Percentiles rank a stretch among this genome's conserved stretches.
phyloP scores from a whole-genome alignment of 2,797 vertebrate species.

The Ctenochaetus hawaiiensis region DNA sequence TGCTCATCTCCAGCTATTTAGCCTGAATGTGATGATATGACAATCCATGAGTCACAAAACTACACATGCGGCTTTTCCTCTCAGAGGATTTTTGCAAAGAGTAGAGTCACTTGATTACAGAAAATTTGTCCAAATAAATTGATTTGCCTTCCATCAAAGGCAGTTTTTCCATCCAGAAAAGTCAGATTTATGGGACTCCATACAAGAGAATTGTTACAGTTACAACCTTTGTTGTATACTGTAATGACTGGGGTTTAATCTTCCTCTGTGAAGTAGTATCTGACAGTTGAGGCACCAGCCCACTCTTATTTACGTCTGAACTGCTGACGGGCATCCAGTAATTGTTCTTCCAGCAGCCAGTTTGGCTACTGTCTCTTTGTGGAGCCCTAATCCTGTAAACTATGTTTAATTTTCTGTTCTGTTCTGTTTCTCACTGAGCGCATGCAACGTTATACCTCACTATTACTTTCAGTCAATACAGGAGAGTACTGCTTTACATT shows the following conservation, averaged over 20 bases:
- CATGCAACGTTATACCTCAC: slow-evolving; percentile 10
- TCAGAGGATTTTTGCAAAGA: slow-evolving; percentile 16
- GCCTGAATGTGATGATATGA: slow-evolving; percentile 4
- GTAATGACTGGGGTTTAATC: slow-evolving; percentile 30
- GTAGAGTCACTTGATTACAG: neutral
- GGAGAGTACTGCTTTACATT: slow-evolving; percentile 37
- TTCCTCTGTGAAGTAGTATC: slow-evolving; percentile 54
- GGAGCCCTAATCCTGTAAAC: slow-evolving; percentile 49
- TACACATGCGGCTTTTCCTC: neutral
- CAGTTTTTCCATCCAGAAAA: neutral
- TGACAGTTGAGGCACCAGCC: slow-evolving; percentile 61
- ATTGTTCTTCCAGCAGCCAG: slow-evolving; percentile 71
- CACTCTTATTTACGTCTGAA: slow-evolving; percentile 72
- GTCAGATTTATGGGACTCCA: neutral
- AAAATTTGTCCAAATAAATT: neutral
- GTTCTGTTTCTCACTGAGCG: slow-evolving; percentile 3
- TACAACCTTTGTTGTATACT: slow-evolving; percentile 23
- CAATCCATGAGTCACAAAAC: neutral
- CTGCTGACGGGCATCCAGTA: slow-evolving; percentile 64
- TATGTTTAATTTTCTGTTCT: slow-evolving; percentile 25
- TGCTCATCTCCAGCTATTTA: neutral
- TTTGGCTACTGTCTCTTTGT: slow-evolving; percentile 60
- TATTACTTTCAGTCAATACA: slow-evolving; percentile 18
- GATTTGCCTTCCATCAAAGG: neutral
- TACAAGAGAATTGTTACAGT: slow-evolving; percentile 3